Evolutionary conservation across 2,113 vertebrate species (phyloP).

Genomic region (Sapayoa aenigma): DNA sequence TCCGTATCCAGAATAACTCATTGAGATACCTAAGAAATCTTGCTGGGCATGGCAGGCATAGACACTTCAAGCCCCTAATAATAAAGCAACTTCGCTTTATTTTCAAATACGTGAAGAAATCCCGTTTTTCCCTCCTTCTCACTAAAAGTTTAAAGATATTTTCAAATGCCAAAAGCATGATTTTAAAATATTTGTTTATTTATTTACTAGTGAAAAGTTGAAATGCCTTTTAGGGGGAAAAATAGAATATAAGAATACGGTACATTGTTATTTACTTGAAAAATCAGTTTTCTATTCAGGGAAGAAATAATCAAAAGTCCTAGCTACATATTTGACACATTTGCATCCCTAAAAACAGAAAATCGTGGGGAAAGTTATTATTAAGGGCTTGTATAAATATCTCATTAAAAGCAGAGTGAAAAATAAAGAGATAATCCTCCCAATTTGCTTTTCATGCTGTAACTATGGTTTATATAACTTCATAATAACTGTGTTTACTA

Average conservation of each 20-base stretch:
- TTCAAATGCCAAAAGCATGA: neutral
- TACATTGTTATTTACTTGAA: neutral
- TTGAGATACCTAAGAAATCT: neutral
- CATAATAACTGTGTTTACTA: neutral
- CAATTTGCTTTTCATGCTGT: neutral
- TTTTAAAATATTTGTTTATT: neutral
- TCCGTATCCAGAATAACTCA: neutral
- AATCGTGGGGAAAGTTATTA: neutral
- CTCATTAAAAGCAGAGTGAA: neutral
- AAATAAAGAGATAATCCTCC: neutral
- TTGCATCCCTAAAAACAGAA: neutral
- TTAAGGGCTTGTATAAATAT: neutral
- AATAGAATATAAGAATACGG: neutral
- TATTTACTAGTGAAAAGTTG: neutral
- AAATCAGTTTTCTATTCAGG: neutral
- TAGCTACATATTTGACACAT: neutral
- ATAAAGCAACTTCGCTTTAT: neutral
- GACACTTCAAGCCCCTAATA: neutral
- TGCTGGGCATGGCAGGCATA: neutral
- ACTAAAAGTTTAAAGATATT: neutral
- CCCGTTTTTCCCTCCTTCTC: neutral
- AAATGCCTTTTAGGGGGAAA: neutral
- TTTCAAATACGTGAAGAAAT: neutral
- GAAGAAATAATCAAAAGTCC: neutral
- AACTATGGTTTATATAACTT: neutral